phyloP scores from a whole-genome alignment of 2,888 invertebrate species.

The Clunio marinus region DNA sequence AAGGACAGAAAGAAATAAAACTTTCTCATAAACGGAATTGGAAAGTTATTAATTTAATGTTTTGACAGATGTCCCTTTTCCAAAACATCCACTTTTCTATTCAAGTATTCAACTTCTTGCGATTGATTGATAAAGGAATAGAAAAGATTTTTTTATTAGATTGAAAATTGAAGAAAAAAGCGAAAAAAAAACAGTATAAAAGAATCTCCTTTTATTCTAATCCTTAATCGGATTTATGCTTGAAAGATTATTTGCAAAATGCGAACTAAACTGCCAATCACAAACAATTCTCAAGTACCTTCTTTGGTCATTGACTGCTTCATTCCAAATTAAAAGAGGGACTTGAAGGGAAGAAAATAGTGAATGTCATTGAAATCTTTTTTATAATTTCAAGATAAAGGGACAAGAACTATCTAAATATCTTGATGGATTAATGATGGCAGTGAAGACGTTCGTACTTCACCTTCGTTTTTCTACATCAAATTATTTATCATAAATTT shows the following conservation, averaged over 20 bases:
- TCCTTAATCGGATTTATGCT: slow-evolving; percentile 37
- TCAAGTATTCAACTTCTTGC: not conserved
- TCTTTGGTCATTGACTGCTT: slow-evolving; percentile 23
- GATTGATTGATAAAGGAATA: not conserved
- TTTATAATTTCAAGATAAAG: too few relatives aligned
- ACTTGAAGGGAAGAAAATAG: too few relatives aligned
- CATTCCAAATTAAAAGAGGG: too few relatives aligned
- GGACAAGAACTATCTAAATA: too few relatives aligned
- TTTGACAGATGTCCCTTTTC: slow-evolving; percentile 37
- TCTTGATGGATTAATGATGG: too few relatives aligned
- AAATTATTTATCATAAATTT: not conserved
- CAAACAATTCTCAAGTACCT: slow-evolving; percentile 3
- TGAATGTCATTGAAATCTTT: not conserved
- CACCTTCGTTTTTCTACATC: too few relatives aligned
- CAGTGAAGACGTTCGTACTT: too few relatives aligned
- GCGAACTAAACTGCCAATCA: not conserved
- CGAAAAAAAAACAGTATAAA: too few relatives aligned
- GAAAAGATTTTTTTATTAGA: not conserved
- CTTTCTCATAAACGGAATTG: not conserved
- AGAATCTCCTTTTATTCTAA: slow-evolving; percentile 15
- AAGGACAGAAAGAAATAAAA: not conserved
- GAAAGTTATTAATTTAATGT: slow-evolving; percentile 27
- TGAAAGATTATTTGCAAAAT: slow-evolving; percentile 27
- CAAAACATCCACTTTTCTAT: not conserved
- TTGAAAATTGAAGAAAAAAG: not conserved